A percentile compares a stretch with the other conserved stretches of the same genome.
Evolutionary conservation across 30 jellyfish, hydroid and myxozoan species (phyloP).

Genomic region (Mastigias papua): DNA sequence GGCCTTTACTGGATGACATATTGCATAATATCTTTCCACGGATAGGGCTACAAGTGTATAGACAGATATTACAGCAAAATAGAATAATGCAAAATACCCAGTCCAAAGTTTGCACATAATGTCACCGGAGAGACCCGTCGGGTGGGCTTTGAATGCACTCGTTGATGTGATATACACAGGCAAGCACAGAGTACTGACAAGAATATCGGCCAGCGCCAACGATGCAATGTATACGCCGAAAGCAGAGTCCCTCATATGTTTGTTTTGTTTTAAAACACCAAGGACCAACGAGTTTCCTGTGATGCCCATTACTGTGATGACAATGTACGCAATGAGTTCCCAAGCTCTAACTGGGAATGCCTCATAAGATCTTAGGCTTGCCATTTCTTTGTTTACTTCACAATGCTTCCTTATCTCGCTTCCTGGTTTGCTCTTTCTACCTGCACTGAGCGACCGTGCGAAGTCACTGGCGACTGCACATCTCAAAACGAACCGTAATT

Average conservation of each 20-base stretch:
- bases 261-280: slow-evolving; percentile 37
- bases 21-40: slow-evolving; percentile 64
- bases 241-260: slow-evolving; percentile 61
- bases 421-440: not conserved
- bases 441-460: no score
- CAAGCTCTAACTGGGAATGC: slow-evolving; percentile 62
- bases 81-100: slow-evolving; percentile 68
- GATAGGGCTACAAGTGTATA: slow-evolving; percentile 79
- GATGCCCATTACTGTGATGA: slow-evolving; percentile 54
- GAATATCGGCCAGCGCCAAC: slow-evolving; percentile 61
- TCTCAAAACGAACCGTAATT: no score
- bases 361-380: slow-evolving; percentile 46
- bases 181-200: slow-evolving; percentile 39
- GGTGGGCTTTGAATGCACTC: slow-evolving; percentile 54
- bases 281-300: slow-evolving; percentile 57
- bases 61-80: slow-evolving; percentile 79
- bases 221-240: slow-evolving; percentile 67
- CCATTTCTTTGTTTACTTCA: not conserved
- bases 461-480: no score
- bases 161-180: slow-evolving; percentile 74
- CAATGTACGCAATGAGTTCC: slow-evolving; percentile 49
- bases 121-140: slow-evolving; percentile 70
- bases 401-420: not conserved
- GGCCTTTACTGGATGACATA: slow-evolving; percentile 74
- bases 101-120: slow-evolving; percentile 75